These are phyloP conservation scores for Caenorhabditis sulstoni DNA, from an alignment of 2,888 invertebrate genomes.

Conservation along the genomic window DNA sequence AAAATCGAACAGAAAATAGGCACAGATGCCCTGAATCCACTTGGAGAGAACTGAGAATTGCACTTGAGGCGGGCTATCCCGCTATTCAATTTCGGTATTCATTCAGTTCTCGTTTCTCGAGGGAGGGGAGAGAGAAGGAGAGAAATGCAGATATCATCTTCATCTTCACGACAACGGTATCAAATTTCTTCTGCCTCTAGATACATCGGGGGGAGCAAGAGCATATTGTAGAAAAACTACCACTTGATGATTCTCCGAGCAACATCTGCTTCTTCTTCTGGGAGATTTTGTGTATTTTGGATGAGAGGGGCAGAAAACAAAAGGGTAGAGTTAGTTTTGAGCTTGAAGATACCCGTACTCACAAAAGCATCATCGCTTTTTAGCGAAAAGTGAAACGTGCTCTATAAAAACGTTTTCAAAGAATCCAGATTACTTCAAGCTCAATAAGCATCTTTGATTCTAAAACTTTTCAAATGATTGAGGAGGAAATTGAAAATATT, in stretches of 20 bases:
- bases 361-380: too few species aligned
- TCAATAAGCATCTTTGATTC: too few species aligned
- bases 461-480: too few species aligned
- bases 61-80: too few species aligned
- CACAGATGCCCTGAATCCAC: constrained; percentile 33
- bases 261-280: constrained; percentile 7
- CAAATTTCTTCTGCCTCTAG: constrained; percentile 35
- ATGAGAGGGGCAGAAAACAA: too few species aligned
- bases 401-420: too few species aligned
- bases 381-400: too few species aligned
- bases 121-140: constrained; percentile 1
- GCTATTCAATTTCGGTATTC: constrained; percentile 47
- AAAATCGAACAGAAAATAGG: background rate
- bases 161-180: constrained; percentile 30
- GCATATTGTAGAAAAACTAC: constrained; percentile 16
- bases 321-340: too few species aligned
- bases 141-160: constrained; percentile 36
- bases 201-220: background rate
- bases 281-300: too few species aligned
- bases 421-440: too few species aligned
- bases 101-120: constrained; percentile 1
- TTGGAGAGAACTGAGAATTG: background rate
- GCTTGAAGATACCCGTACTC: too few species aligned
- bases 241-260: constrained; percentile 29
- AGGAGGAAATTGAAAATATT: too few species aligned